phyloP scores from a whole-genome alignment of 2,888 invertebrate genomes.

The Charanyca ferruginea region DNA sequence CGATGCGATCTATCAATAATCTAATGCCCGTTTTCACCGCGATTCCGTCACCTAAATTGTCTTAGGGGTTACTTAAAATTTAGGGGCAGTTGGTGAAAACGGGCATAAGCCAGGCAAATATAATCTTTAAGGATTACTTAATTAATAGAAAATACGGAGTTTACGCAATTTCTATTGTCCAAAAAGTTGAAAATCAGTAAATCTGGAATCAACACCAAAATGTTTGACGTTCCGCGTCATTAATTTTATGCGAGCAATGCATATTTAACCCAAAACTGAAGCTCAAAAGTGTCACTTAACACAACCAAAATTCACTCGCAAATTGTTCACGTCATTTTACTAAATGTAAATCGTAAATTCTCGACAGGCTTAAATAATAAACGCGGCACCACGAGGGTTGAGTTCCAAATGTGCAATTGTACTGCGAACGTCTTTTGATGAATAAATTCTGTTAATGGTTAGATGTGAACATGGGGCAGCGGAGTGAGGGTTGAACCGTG shows the following conservation, averaged over 20 bases:
- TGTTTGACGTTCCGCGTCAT: constrained; percentile 30
- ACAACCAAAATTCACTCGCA: constrained; percentile 50
- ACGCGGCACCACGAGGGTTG: constrained; percentile 37
- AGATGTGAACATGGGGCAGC: constrained; percentile 35
- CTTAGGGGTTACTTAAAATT: no score
- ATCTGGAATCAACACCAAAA: constrained; percentile 34
- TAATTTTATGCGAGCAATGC: constrained; percentile 44
- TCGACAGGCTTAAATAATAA: constrained; percentile 64
- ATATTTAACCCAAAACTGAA: constrained; percentile 39
- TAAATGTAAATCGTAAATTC: constrained; percentile 78
- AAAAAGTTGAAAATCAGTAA: not conserved
- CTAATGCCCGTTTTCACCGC: no score
- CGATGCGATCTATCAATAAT: no score
- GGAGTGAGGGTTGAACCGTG: constrained; percentile 15
- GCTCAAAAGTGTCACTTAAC: constrained; percentile 48
- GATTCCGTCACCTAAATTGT: no score
- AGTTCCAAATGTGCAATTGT: constrained; percentile 59
- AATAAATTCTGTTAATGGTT: constrained; percentile 56
- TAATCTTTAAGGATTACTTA: no score
- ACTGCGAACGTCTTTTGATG: constrained; percentile 57
- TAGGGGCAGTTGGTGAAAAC: no score
- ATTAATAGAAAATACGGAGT: not conserved
- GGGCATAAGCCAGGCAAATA: no score
- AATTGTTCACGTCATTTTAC: constrained; percentile 62
- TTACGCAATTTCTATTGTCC: not conserved